phyloP scores from a whole-genome alignment of 1,140 invertebrate species.

The Orchestia grillus region DNA sequence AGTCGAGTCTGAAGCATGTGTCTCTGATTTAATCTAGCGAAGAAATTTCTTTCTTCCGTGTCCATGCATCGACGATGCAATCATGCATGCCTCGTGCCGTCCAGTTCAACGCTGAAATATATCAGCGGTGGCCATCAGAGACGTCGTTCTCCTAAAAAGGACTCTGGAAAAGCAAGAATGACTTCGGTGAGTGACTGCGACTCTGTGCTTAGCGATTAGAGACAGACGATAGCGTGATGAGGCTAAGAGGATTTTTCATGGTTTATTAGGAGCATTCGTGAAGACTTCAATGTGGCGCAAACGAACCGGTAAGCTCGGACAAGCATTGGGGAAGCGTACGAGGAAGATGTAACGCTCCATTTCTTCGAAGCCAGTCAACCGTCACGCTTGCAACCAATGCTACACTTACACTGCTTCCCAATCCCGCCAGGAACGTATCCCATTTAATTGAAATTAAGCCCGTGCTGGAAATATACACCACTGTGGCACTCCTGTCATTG shows the following conservation, averaged over 20 bases:
- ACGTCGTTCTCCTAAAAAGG: not conserved
- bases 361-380: not conserved
- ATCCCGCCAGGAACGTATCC: too few relatives aligned
- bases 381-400: not conserved
- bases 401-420: not conserved
- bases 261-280: slow-evolving; percentile 14
- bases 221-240: slow-evolving; percentile 35
- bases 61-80: not conserved
- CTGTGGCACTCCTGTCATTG: not conserved
- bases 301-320: not conserved
- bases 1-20: not conserved
- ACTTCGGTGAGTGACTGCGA: slow-evolving; percentile 3
- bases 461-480: not conserved
- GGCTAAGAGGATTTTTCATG: slow-evolving; percentile 26
- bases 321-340: not conserved
- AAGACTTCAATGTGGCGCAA: not conserved
- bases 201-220: slow-evolving; percentile 21
- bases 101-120: slow-evolving; percentile 7
- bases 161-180: slow-evolving; percentile 6
- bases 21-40: not conserved
- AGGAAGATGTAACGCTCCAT: not conserved
- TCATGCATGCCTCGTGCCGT: not conserved
- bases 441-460: not conserved
- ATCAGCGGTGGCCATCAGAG: not conserved
- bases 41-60: not conserved